Conservation (phyloP, 2,113 vertebrate genomes). For the Miniopterus natalensis region DNA sequence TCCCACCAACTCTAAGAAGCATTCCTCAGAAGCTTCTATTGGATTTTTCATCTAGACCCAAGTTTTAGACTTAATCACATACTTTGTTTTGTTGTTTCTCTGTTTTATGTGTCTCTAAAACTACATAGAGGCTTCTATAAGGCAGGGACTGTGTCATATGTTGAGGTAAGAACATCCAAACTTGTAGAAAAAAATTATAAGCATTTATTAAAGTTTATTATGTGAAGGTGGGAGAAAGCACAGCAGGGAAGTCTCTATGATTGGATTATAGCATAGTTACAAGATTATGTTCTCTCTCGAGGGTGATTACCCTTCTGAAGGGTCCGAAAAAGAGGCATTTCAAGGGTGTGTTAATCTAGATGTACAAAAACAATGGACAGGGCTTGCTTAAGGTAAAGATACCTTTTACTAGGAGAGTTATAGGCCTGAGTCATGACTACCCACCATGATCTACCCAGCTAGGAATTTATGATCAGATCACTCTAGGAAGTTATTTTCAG, state of each 20-base stretch:
- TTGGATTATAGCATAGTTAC: neutral
- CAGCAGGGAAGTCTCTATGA: neutral
- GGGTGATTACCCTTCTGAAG: neutral
- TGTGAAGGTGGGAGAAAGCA: neutral
- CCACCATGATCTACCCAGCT: too few species aligned
- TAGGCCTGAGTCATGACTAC: neutral
- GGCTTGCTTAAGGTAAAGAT: neutral
- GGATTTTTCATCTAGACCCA: conserved; percentile 10
- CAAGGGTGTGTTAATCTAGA: neutral
- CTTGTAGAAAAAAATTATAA: neutral
- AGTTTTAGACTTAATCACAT: neutral
- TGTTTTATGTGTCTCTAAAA: conserved; percentile 12
- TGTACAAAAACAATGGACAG: neutral
- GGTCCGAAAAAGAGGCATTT: neutral
- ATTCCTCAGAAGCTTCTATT: too few species aligned
- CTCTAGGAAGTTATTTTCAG: neutral
- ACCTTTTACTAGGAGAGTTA: neutral
- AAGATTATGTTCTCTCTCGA: neutral
- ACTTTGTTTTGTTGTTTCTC: neutral
- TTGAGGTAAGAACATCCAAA: neutral
- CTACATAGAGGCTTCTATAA: conserved; percentile 10
- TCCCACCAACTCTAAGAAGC: neutral
- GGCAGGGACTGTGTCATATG: neutral
- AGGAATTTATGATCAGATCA: neutral
- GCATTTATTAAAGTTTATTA: neutral